Evolutionary conservation across 2,797 vertebrate genomes (phyloP), one percentile per base, ranked within the genome.

Genomic region (Oreochromis mossambicus): DNA sequence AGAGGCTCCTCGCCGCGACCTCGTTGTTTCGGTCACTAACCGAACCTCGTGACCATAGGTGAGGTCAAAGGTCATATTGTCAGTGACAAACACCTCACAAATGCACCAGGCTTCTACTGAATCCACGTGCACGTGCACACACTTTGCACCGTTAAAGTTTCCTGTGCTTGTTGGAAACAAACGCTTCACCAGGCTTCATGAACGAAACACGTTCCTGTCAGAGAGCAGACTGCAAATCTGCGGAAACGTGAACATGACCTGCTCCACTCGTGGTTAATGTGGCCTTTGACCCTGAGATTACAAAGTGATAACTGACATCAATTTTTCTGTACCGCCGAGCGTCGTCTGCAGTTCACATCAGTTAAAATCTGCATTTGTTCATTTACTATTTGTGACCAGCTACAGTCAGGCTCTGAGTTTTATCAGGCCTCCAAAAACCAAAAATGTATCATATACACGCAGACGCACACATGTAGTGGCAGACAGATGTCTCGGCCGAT

Each of bases 401-500:
- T 38, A 3, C 29, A 24, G 50, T 52, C 75, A 14, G n/a, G 21
- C 38, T 26, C 8, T 10, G 5, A 61, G 63, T 68, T 68, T 26
- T 3, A 43, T 41, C 63, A 14, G 66, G 41, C 41, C 41, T 77
- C 13, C 29, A 17, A 29, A 81, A 66, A 6, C 13, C 8, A 24
- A 56, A 15, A 55, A 41, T 2, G 19, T 7, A 12, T 8, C 4
- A n/a, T 11, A 21, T 15, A 76, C 38, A 82, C 26, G 36, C 29
- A 79, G 34, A 26, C 21, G 77, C 34, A 17, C 38, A 8, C 21
- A 3, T 0, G 66, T 15, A 17, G 66, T 21, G 56, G 54, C 70
- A 56, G 70, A 79, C 85, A 83, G 83, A 91, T 84, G 61, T 80
- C 76, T 46, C 46, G 29, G 51, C 15, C 68, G 41, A 90, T 92